These are phyloP conservation scores for Tuberolachnus salignus DNA, from an alignment of 2,888 invertebrate genomes.

Conservation along the genomic window DNA sequence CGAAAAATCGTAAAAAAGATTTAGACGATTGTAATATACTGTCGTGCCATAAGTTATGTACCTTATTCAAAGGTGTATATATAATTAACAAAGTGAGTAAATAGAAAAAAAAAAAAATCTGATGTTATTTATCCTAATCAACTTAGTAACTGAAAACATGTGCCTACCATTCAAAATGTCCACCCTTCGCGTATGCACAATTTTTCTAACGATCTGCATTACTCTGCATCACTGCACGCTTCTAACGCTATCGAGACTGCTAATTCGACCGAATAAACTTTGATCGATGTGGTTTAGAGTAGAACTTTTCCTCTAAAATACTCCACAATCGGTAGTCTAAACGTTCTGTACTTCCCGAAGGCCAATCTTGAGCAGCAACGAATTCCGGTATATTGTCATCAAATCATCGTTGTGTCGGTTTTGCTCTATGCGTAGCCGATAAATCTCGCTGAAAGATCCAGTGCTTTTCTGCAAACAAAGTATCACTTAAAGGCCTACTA, in stretches of 20 bases:
- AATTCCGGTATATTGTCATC: not conserved
- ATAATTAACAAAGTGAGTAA: not conserved
- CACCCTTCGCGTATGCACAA: not conserved
- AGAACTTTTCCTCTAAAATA: not conserved
- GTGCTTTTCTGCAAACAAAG: not conserved
- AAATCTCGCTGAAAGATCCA: not conserved
- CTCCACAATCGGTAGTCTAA: not conserved
- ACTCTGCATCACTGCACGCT: not conserved
- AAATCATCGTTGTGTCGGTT: not conserved
- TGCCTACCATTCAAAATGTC: not conserved
- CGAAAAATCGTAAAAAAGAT: no score
- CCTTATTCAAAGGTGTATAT: not conserved
- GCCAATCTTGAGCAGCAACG: not conserved
- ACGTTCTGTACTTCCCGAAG: not conserved
- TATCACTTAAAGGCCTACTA: no score
- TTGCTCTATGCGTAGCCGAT: not conserved
- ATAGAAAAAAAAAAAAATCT: no score
- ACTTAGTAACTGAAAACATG: not conserved
- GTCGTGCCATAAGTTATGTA: not conserved
- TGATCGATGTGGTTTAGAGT: not conserved
- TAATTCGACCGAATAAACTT: not conserved
- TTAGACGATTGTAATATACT: no score
- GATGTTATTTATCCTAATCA: not conserved
- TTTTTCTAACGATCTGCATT: not conserved
- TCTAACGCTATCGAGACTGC: not conserved